These are phyloP conservation scores for Baccha elongata DNA, from an alignment of 2,888 invertebrate species.

Conservation along the genomic window DNA sequence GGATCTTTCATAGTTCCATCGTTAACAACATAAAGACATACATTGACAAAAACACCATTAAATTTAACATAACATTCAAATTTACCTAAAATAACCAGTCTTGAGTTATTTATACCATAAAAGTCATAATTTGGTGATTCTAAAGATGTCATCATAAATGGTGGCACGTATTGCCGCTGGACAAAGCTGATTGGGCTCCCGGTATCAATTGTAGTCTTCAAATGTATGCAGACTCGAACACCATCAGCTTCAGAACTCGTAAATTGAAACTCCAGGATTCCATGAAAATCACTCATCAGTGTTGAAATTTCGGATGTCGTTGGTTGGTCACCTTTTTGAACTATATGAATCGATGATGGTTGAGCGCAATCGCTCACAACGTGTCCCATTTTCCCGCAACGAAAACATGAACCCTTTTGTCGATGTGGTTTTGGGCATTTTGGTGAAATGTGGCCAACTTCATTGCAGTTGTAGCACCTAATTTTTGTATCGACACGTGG, in stretches of 20 bases:
- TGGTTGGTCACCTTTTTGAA: not conserved
- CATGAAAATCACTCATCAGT: not conserved
- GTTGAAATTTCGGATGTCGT: not conserved
- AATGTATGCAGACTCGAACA: not conserved
- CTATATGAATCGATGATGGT: not conserved
- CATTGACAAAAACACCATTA: not conserved
- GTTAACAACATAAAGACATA: too few relatives aligned
- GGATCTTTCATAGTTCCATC: too few relatives aligned
- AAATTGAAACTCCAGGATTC: not conserved
- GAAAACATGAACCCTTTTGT: not conserved
- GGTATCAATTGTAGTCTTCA: not conserved
- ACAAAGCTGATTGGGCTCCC: too few relatives aligned
- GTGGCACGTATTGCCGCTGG: not conserved
- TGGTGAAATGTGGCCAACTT: not conserved
- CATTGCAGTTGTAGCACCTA: not conserved
- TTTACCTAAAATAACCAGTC: slow-evolving; percentile 35
- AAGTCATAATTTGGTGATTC: not conserved
- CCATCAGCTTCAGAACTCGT: not conserved
- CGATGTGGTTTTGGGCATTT: not conserved
- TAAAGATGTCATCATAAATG: not conserved
- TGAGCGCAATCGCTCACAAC: not conserved
- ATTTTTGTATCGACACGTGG: not conserved
- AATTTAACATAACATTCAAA: slow-evolving; percentile 30
- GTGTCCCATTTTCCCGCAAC: not conserved
- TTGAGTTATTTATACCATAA: not conserved